A percentile compares a stretch with the other conserved stretches of the same genome.
These are phyloP conservation scores for Stegostoma tigrinum DNA, from an alignment of 2,113 vertebrate genomes.

Conservation along the genomic window DNA sequence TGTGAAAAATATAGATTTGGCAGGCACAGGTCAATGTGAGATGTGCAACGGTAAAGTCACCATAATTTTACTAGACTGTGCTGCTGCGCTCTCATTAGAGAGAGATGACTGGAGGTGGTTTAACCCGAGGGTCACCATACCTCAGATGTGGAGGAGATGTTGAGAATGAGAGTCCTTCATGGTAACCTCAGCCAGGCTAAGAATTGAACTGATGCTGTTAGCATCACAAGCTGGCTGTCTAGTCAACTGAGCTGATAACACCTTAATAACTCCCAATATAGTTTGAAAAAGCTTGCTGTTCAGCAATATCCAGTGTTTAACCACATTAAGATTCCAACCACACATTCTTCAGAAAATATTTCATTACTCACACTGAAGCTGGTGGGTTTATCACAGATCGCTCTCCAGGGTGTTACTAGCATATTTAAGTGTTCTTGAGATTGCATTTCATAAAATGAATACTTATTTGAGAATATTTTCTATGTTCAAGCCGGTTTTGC, in stretches of 20 bases:
- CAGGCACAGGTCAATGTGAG: background rate
- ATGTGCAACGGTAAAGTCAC: too few relatives aligned
- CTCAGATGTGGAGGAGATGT: too few relatives aligned
- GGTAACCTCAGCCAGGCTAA: too few relatives aligned
- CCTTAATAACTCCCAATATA: background rate
- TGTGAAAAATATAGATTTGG: background rate
- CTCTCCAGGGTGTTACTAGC: background rate
- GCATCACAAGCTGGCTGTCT: too few relatives aligned
- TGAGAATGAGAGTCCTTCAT: too few relatives aligned
- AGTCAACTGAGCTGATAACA: background rate
- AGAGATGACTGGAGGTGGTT: too few relatives aligned
- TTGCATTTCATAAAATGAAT: conserved; percentile 16
- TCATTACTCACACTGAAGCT: conserved; percentile 16
- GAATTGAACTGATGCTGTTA: too few relatives aligned
- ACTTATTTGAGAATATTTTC: background rate
- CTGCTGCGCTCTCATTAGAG: too few relatives aligned
- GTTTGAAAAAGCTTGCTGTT: background rate
- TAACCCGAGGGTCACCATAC: too few relatives aligned
- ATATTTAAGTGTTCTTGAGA: conserved; percentile 11
- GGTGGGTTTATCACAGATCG: background rate
- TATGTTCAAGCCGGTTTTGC: background rate
- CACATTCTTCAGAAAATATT: background rate
- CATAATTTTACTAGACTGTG: too few relatives aligned
- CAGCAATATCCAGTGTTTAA: background rate
- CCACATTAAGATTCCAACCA: background rate